Evolutionary conservation across 2,888 invertebrate species (phyloP).

Genomic region (Gastrophysa polygoni): DNA sequence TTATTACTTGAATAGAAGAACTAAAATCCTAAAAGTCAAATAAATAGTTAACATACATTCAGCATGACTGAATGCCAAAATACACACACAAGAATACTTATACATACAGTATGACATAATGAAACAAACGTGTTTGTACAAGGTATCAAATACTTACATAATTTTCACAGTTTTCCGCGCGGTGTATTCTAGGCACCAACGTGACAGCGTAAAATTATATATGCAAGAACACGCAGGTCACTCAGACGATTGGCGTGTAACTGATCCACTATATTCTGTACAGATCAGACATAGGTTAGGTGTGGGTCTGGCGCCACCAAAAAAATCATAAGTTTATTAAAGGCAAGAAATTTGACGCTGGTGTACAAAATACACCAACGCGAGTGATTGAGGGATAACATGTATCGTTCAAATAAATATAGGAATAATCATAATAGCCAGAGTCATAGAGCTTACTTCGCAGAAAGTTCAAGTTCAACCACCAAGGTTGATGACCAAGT

Average conservation of each 20-base stretch:
- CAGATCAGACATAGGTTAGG: conserved; percentile 8
- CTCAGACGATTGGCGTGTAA: conserved; percentile 13
- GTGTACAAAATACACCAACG: conserved; percentile 18
- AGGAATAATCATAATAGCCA: too few relatives aligned
- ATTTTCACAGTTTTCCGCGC: conserved; percentile 8
- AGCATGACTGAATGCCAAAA: conserved; percentile 5
- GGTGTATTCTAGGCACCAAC: conserved; percentile 16
- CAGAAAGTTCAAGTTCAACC: too few relatives aligned
- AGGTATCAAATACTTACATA: conserved; percentile 13
- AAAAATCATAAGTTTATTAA: conserved; percentile 14
- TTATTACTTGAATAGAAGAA: conserved; percentile 10
- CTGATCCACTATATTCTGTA: conserved; percentile 10
- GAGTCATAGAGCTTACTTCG: too few relatives aligned
- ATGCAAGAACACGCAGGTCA: conserved; percentile 11
- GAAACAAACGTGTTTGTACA: conserved; percentile 12
- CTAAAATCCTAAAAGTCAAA: conserved; percentile 5
- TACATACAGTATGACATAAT: conserved; percentile 11
- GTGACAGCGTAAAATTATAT: conserved; percentile 14
- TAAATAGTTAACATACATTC: conserved; percentile 1
- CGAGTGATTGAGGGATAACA: conserved; percentile 12
- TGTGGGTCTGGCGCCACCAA: neutral
- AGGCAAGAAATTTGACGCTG: conserved; percentile 14
- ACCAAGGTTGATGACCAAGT: too few relatives aligned
- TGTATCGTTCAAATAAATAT: too few relatives aligned
- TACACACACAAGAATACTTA: too few relatives aligned